Conservation (phyloP, 2,797 vertebrate genomes). For the Morus bassanus region DNA sequence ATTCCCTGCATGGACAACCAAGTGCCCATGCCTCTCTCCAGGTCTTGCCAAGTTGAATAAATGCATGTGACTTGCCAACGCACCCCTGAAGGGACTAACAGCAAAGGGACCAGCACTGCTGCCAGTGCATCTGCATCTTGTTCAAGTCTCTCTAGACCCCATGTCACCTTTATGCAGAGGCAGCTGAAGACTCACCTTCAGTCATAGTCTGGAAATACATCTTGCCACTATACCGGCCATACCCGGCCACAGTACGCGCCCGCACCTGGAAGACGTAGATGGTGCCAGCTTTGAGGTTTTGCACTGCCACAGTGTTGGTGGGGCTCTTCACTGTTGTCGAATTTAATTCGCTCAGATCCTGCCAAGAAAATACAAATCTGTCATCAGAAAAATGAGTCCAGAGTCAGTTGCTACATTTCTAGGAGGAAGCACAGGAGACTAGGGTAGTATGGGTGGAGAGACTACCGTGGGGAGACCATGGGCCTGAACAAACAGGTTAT, state of each 20-base stretch:
- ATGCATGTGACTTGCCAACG: background rate
- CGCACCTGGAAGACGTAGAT: conserved; percentile 98
- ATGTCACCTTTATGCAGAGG: background rate
- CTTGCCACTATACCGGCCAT: conserved; percentile 94
- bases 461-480: background rate
- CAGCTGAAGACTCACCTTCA: conserved; percentile 82
- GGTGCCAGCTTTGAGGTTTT: conserved; percentile 86
- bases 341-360: conserved; percentile 90
- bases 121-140: background rate
- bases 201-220: conserved; percentile 99
- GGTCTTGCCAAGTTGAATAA: background rate
- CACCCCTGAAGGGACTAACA: background rate
- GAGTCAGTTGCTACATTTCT: rapidly evolving
- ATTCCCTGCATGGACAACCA: background rate
- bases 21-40: background rate
- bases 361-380: conserved; percentile 32
- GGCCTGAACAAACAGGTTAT: background rate
- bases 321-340: conserved; percentile 89
- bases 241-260: conserved; percentile 93
- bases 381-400: background rate
- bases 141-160: background rate
- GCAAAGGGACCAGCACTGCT: background rate
- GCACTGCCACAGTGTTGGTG: conserved; percentile 90
- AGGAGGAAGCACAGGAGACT: background rate
- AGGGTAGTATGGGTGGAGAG: background rate